Evolutionary conservation across 2,797 vertebrate species (phyloP).

Genomic region (Phataginus tricuspis): DNA sequence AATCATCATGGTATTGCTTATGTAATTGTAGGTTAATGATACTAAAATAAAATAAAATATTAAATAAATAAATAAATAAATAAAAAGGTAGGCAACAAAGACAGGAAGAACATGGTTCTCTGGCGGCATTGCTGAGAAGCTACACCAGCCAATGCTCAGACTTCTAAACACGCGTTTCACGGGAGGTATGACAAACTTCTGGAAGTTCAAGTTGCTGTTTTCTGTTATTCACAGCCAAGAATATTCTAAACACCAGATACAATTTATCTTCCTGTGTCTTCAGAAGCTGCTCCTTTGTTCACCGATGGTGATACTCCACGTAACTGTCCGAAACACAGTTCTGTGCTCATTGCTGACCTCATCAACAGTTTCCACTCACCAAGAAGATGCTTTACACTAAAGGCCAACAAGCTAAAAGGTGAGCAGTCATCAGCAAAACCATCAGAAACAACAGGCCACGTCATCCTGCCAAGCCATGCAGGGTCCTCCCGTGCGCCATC

Average conservation of each 20-base stretch:
- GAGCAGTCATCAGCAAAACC: neutral
- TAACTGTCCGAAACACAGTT: neutral
- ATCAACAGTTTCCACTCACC: neutral
- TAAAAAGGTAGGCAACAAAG: neutral
- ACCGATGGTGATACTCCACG: neutral
- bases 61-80: too few species aligned
- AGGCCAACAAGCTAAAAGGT: neutral
- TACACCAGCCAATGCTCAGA: neutral
- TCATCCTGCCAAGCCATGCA: neutral
- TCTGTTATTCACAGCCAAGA: neutral
- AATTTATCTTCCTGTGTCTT: slow-evolving; percentile 25
- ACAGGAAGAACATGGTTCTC: neutral
- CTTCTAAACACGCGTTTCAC: neutral
- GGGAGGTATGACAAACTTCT: neutral
- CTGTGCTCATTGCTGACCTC: neutral
- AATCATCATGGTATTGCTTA: too few species aligned
- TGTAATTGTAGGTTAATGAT: too few species aligned
- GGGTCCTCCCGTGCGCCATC: neutral
- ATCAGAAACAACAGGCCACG: neutral
- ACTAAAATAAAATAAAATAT: too few species aligned
- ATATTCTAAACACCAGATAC: neutral
- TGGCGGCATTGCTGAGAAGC: neutral
- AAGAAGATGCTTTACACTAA: neutral
- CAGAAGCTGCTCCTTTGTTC: slow-evolving; percentile 16
- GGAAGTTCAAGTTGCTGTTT: neutral